Evolutionary conservation across 2,888 invertebrate species (phyloP).

Genomic region (Leptopilina drosophilae): DNA sequence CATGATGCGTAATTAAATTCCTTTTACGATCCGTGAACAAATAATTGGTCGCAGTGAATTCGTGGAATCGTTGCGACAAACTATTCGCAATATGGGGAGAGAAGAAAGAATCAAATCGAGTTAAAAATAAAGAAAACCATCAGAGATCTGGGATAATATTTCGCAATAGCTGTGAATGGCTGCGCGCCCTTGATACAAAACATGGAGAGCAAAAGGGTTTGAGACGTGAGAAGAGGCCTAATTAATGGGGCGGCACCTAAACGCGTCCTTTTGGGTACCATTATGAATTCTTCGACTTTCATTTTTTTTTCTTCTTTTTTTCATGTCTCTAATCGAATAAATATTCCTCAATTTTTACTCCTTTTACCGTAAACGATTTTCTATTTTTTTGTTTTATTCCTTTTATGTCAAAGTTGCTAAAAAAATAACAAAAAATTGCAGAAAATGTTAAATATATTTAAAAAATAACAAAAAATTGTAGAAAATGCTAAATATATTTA

Average conservation of each 20-base stretch:
- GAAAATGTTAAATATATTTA: no score
- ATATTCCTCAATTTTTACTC: neutral
- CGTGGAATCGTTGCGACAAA: slow-evolving; percentile 6
- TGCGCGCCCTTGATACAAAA: slow-evolving; percentile 63
- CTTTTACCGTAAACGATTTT: neutral
- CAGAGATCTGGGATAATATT: slow-evolving; percentile 23
- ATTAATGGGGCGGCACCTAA: slow-evolving; percentile 69
- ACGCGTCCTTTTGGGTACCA: slow-evolving; percentile 10
- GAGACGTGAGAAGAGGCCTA: slow-evolving; percentile 63
- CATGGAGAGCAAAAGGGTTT: slow-evolving; percentile 58
- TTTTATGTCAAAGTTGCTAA: no score
- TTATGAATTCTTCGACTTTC: slow-evolving; percentile 20
- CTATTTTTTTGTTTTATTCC: neutral
- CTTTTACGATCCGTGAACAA: slow-evolving; percentile 26
- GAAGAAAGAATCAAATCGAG: neutral
- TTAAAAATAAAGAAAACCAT: slow-evolving; percentile 35
- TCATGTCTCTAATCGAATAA: neutral
- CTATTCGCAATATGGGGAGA: slow-evolving; percentile 1
- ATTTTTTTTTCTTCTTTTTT: neutral
- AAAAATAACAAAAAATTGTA: no score
- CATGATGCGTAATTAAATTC: slow-evolving; percentile 42
- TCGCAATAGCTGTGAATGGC: slow-evolving; percentile 66
- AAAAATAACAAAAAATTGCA: no score
- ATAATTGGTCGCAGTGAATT: slow-evolving; percentile 34
- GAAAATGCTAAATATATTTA: no score